Evolutionary conservation across 2,113 vertebrate genomes (phyloP).

Genomic region (Oreochromis spilurus): DNA sequence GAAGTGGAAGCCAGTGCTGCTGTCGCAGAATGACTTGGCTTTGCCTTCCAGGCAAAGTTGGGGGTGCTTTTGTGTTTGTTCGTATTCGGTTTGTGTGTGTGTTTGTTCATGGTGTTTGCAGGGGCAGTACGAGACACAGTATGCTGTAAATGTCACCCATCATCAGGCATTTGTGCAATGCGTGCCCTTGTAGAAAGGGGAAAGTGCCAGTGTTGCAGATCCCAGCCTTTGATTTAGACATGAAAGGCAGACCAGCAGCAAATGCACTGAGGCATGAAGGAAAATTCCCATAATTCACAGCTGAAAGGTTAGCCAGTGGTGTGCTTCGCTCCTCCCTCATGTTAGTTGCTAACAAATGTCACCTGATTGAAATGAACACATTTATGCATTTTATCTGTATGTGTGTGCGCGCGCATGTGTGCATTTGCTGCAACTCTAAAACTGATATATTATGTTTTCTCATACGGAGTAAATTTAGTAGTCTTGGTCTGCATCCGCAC

Average conservation of each 20-base stretch:
- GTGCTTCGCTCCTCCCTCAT: slow-evolving; percentile 72
- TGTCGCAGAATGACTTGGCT: slow-evolving; percentile 1
- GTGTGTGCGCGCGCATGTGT: neutral
- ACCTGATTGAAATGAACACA: slow-evolving; percentile 75
- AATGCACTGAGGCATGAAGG: slow-evolving; percentile 88
- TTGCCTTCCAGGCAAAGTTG: neutral
- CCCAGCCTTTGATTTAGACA: slow-evolving; percentile 92
- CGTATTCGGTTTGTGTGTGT: neutral
- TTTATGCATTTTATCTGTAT: slow-evolving; percentile 29
- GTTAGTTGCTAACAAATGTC: slow-evolving; percentile 84
- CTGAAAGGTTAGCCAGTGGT: slow-evolving; percentile 86
- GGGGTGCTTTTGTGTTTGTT: neutral
- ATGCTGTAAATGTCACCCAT: slow-evolving; percentile 74
- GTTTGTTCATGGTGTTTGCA: slow-evolving; percentile 24
- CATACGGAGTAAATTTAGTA: slow-evolving; percentile 41
- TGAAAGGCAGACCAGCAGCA: slow-evolving; percentile 80
- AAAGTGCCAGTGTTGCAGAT: slow-evolving; percentile 89
- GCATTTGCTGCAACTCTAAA: slow-evolving; percentile 43
- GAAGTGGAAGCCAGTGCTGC: neutral
- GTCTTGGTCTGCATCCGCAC: slow-evolving; percentile 25
- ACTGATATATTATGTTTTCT: slow-evolving; percentile 61
- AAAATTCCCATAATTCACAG: slow-evolving; percentile 98
- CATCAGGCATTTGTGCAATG: slow-evolving; percentile 62
- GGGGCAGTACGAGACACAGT: slow-evolving; percentile 16
- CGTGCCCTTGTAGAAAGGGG: slow-evolving; percentile 80